Base-by-base conservation (phyloP, 2,113 vertebrate genomes). In the Scomber japonicus region DNA sequence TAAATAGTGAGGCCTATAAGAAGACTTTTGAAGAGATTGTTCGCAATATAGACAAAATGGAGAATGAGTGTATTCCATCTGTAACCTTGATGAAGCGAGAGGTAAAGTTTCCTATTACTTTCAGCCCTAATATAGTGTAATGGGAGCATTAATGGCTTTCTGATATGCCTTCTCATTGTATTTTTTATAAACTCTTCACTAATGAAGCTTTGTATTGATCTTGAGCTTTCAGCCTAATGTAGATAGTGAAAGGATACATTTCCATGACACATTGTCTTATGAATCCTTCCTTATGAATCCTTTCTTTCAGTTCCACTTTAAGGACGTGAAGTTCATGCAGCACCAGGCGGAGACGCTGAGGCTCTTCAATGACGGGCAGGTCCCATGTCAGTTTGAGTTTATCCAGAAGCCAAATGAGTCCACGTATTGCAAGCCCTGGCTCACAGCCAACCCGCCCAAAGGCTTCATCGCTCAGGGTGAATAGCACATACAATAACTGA, bases 41-140 rank as follows among this genome's bases (percentile, higher is more conserved):
- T 16, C 96, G 97, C 40, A 95, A 95, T 51, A 88, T 99, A 82
- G 98, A 99, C 75, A 98, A 98, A 89, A 93, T 97, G 96, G 98
- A 99, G 91, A 99, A 99, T 12, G 98, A 97, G 78, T 98, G 95
- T 83, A 98, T 99, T 87, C 98, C 98, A 16, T 99, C 97, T 0
- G 97, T 98, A 66, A 94, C 95, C 0, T 90, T 99, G 14, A 97
- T 97, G 54, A 93, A 91, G 70, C 92, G 89, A 87, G 98, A 99
- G 96, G 98, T 99, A 94, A 82, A 84, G 8, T 68, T 67, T 56
- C 15, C 12, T 4, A 12, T 69, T 21, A 12, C 6, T 27, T 45
- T 31, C 4, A 10, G 14, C 65, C 16, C 3, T 16, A 27, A 70
- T 72, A 19, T 9, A 64, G 1, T 46, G 16, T 64, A 77, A 53